phyloP scores from a whole-genome alignment of 2,797 vertebrate genomes.

The Margarornis squamiger region DNA sequence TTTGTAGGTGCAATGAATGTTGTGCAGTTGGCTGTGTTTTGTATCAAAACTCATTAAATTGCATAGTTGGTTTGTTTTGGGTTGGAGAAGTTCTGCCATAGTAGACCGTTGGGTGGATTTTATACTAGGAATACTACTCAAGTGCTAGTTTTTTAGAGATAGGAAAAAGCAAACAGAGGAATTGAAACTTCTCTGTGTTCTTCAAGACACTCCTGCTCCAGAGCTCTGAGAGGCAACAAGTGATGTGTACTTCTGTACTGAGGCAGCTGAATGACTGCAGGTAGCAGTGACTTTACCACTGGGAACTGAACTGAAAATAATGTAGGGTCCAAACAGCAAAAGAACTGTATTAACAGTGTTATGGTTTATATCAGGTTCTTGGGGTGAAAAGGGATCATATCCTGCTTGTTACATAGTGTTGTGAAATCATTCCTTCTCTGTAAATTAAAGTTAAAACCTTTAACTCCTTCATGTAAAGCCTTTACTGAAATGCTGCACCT shows the following conservation, averaged over 20 bases:
- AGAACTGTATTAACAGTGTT: background rate
- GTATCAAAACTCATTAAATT: background rate
- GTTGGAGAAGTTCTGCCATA: background rate
- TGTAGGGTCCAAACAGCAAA: background rate
- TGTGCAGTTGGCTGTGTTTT: background rate
- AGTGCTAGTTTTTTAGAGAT: background rate
- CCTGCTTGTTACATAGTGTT: background rate
- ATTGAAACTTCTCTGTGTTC: background rate
- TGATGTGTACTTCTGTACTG: background rate
- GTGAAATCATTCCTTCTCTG: background rate
- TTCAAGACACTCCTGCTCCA: background rate
- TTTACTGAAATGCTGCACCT: background rate
- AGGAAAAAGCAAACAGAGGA: background rate
- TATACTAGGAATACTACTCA: background rate
- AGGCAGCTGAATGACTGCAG: background rate
- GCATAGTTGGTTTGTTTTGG: background rate
- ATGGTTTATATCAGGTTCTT: background rate
- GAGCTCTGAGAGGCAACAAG: background rate
- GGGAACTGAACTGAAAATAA: background rate
- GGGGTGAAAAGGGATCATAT: background rate
- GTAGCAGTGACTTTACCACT: background rate
- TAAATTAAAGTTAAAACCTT: background rate
- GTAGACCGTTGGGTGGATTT: background rate
- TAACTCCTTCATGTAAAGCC: background rate
- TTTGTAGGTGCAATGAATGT: background rate